These are phyloP conservation scores for Orthosia gracilis DNA, from an alignment of 2,888 invertebrate species.

Conservation along the genomic window DNA sequence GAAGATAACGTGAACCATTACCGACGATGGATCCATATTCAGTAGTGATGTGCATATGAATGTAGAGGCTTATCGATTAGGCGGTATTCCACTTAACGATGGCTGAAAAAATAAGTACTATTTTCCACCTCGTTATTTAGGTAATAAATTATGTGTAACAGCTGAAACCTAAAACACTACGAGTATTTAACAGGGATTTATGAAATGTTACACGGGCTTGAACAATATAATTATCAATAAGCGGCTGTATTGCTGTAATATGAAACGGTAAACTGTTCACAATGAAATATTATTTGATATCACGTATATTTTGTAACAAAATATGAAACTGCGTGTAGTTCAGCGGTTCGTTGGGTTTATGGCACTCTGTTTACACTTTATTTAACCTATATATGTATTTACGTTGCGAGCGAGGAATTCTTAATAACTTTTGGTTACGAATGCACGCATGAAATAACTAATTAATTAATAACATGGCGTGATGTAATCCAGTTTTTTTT, in stretches of 20 bases:
- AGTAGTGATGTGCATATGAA: slow-evolving; percentile 13
- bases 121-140: neutral
- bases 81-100: neutral
- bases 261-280: slow-evolving; percentile 30
- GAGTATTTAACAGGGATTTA: slow-evolving; percentile 31
- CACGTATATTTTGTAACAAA: slow-evolving; percentile 46
- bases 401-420: slow-evolving; percentile 4
- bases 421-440: slow-evolving; percentile 11
- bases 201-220: slow-evolving; percentile 23
- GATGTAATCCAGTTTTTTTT: slow-evolving; percentile 2
- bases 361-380: slow-evolving; percentile 40
- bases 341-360: slow-evolving; percentile 21
- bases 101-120: neutral
- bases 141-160: slow-evolving; percentile 23
- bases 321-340: slow-evolving; percentile 26
- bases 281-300: slow-evolving; percentile 56
- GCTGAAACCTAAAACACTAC: slow-evolving; percentile 18
- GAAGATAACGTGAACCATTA: neutral
- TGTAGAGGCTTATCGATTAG: neutral
- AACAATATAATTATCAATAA: slow-evolving; percentile 52
- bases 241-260: slow-evolving; percentile 14
- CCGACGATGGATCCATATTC: neutral
- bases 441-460: slow-evolving; percentile 6
- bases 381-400: slow-evolving; percentile 23
- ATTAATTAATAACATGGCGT: neutral